Evolutionary conservation across 2,888 invertebrate species (phyloP).

Genomic region (Eupithecia subfuscata): DNA sequence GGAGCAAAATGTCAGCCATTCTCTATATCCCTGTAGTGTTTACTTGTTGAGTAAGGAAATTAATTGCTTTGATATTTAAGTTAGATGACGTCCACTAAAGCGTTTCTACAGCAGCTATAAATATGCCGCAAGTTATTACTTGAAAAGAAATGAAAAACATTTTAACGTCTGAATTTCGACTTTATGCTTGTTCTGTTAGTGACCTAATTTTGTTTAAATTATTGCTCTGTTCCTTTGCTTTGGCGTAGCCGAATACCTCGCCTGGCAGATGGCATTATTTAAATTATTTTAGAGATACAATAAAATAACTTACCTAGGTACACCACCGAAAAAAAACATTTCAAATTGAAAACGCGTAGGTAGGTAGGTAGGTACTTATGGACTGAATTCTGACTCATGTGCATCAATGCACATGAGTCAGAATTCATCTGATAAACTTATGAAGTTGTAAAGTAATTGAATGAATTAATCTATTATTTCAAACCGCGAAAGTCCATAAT

Average conservation of each 20-base stretch:
- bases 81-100: conserved; percentile 11
- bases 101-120: background rate
- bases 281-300: no score
- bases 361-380: no score
- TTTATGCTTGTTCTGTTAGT: background rate
- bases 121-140: background rate
- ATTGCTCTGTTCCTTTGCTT: background rate
- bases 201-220: background rate
- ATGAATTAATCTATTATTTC: no score
- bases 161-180: background rate
- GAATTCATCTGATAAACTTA: background rate
- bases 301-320: no score
- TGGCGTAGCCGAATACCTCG: background rate
- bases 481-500: no score
- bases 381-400: no score
- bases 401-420: no score
- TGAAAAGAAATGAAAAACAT: background rate
- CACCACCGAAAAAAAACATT: no score
- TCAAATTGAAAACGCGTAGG: no score
- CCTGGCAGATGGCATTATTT: background rate
- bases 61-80: conserved; percentile 28
- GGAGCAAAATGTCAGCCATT: conserved; percentile 40
- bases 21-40: conserved; percentile 28
- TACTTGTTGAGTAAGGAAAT: conserved; percentile 14
- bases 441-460: no score